Base-by-base conservation (phyloP, 1,140 invertebrate genomes). In the Tetragonula clypearis region DNA sequence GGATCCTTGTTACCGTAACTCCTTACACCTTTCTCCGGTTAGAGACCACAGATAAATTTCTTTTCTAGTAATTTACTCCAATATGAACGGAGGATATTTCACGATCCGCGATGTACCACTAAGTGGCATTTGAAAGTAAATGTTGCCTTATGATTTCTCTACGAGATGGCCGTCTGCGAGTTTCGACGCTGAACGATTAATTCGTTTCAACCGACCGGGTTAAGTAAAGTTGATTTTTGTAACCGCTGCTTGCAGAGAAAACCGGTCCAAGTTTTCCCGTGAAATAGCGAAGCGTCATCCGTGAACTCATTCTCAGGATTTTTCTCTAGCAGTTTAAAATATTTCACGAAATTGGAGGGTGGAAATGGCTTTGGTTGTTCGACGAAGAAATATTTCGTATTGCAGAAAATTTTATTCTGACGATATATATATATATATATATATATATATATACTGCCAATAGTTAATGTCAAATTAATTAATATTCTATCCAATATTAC, bases 41-140 rank as follows among this genome's bases (percentile, higher is more conserved):
- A 35, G 35, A 35, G 41, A 49, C 14, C 74, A 17, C 58, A 85
- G 76, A 87, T 87, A 87, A 84, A 72, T 82, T 77, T 79, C 75
- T 85, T 82, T 82, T 78, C 41, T 83, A 73, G 26, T 82, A 90
- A 87, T 88, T 82, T 87, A 89, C 89, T 82, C 82, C 85, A 76
- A 86, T 90, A 90, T 77, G 62, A 76, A 60, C 26, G 35, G 0
- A 6, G 75, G 74, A 82, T 87, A 85, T 80, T 55, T 66, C 35
- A 41, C 58, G 53, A 41, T 21, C 49, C 41, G 35, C 71, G 69
- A 49, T 49, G 41, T 73, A 85, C 87, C 81, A 72, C 84, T 81
- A 86, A 88, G 65, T 58, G 79, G 53, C 68, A 5, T 66, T 65
- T 19, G 41, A 35, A 53, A 65, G 35, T 35, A 26, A 73, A 82